Evolutionary conservation across 2,113 vertebrate genomes (phyloP), one percentile per base, ranked within the genome.

Genomic region (Lathamus discolor): DNA sequence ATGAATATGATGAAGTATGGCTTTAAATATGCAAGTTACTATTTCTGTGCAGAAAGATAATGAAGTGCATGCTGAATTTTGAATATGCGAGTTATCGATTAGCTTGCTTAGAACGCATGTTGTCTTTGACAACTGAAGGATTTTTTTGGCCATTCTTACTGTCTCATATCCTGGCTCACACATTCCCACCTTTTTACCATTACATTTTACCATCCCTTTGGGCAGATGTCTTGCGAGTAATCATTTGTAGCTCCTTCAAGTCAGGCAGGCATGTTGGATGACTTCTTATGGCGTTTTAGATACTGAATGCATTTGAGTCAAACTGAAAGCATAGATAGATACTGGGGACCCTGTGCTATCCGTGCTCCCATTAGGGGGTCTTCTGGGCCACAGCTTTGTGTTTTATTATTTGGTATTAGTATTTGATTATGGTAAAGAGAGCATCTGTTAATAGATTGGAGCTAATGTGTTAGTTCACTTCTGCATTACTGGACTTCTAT

Each of bases 1-100:
- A 69, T 17, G 1, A 62, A 14, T 67, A 15, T 66, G n/a, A 33
- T 67, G n/a, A 92, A 83, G 67, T 54, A 27, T 2, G 35, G 46
- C 46, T 93, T 93, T 91, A 83, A 90, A 90, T 90, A 92, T 85
- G 67, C 63, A 83, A 88, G 48, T 41, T 44, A 39, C 25, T 74
- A 0, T 80, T 44, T 90, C 20, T 82, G 23, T 85, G 67, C 67
- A 88, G 75, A 31, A 88, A 77, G 52, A 68, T 52, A 37, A 43
- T 64, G 51, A 93, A 85, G 48, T 43, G 33, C 4, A 0, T 88
- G 22, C 49, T 63, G 76, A 48, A 69, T 54, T 91, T 83, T 83
- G 49, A 85, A 35, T 66, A 19, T 48, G 29, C 72, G 64, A 92
- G 11, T 96, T 79, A 94, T 90, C 67, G 55, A 16, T 88, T 88